Percentiles rank a stretch among this genome's conserved stretches.
Conservation (phyloP, 2,113 vertebrate species). For the Chloropsis hardwickii region DNA sequence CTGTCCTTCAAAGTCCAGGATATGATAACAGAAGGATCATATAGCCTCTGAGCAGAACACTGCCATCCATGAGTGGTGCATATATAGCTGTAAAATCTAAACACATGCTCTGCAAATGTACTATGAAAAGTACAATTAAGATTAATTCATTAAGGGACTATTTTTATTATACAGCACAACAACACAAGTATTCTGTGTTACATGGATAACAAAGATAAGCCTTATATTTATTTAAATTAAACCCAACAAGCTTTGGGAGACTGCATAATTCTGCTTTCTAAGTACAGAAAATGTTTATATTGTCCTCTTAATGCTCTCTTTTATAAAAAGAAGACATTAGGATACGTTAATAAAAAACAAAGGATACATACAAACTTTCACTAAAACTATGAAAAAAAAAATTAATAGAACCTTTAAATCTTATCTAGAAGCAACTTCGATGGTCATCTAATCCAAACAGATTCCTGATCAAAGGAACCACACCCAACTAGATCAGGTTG, state of each 20-base stretch:
- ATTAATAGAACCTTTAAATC: not conserved
- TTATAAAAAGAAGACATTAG: not conserved
- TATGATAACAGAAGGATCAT: not conserved
- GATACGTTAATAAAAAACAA: not conserved
- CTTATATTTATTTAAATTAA: not conserved
- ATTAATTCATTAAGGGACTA: not conserved
- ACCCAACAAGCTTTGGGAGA: not conserved
- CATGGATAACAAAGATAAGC: not conserved
- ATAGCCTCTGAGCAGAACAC: not conserved
- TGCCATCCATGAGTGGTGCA: not conserved
- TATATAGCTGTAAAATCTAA: not conserved
- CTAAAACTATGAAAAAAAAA: not conserved
- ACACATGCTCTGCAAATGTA: fast-evolving
- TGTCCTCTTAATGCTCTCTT: not conserved
- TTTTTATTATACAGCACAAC: not conserved
- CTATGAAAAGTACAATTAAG: not conserved
- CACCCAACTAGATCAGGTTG: not conserved
- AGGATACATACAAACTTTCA: not conserved
- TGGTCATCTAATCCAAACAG: not conserved
- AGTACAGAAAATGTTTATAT: not conserved
- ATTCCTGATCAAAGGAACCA: not conserved
- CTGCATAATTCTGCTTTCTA: not conserved
- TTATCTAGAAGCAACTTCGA: not conserved
- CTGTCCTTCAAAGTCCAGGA: not conserved
- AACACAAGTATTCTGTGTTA: not conserved